Evolutionary conservation across 1,140 invertebrate genomes (phyloP), one percentile per base, ranked within the genome.

Genomic region (Drosophila nannoptera): DNA sequence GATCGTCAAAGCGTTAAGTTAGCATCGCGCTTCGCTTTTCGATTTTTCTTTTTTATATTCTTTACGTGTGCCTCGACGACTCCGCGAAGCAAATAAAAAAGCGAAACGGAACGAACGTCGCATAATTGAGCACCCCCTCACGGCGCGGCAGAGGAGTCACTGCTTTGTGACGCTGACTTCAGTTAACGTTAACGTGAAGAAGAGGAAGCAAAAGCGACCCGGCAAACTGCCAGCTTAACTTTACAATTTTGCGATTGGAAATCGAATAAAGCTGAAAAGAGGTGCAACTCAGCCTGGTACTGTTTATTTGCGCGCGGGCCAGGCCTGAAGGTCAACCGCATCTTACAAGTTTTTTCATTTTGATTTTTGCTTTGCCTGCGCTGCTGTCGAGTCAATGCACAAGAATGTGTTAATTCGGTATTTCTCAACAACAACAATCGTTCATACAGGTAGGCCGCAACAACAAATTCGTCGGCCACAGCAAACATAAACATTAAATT

Each of bases 321-420:
- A 5, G 40, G 56, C 56, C 48, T 77, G 77, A 81, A 81, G 77
- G 77, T 81, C 73, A 73, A 81, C 77, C 73, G 78, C 77, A 81
- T 81, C 77, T 81, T 81, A 77, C 78, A 82, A 73, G 78, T 75
- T 77, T 73, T 33, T 43, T 52, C 31, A 7, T 36, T 40, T 54
- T 36, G 16, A 33, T 35, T 9, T 50, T 48, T 43, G 36, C 46
- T 49, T 38, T 50, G 62, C 40, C 7, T 50, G 53, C 43, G 7
- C 32, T 8, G 36, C 16, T 46, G 73, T 62, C 68, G 63, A 70
- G 78, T 77, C 78, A 81, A 31, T 62, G 49, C 36, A 75, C 65
- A 82, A 82, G 78, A 81, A 81, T 81, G 78, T 81, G 78, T 81
- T 81, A 82, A 81, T 70, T 81, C 59, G 78, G 69, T 70, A 63